Evolutionary conservation across 1,140 invertebrate genomes (phyloP), one percentile per base, ranked within the genome.

Genomic region (Gryon sp.): DNA sequence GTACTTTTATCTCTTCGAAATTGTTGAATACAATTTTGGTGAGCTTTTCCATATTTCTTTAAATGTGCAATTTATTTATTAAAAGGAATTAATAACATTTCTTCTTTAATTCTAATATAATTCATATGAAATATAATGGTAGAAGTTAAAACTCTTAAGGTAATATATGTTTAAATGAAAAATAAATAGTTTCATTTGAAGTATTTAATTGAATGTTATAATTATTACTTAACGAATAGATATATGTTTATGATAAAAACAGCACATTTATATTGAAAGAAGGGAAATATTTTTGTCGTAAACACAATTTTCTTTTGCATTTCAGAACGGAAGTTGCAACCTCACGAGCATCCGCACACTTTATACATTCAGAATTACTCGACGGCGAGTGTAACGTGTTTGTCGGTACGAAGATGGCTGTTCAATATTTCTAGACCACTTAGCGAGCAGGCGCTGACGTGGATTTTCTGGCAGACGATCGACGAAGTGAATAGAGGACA

Each of bases 341-440:
- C 95, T 1, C 93, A 95, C 83, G 98, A 99, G 89, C 96, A 97
- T 74, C 98, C 98, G 0, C 98, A 99, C 88, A 97, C 97, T 80
- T 90, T 99, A 41, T 99, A 99, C 87, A 98, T 99, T 77, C 97
- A 99, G 90, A 99, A 99, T 89, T 99, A 99, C 83, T 98, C 96
- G 69, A 99, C 98, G n/a, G 98, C 98, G 15, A 97, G 96, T 18
- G 95, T 96, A 45, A 98, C 97, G 8, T 99, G 98, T 87, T 90
- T 99, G n/a, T 92, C 94, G 46, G 90, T 99, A 32, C 91, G 95
- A 32, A 97, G 97, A 89, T 99, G 98, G 97, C 88, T 99, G 16
- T 99, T 99, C 89, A 93, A 94, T 24, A 88, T 95, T 22, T 86
- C 90, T 14, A 84, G 83, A 62, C 76, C 86, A 19, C 70, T 88